Conservation (phyloP, 2,888 invertebrate species). For the Epinotia ramella region DNA sequence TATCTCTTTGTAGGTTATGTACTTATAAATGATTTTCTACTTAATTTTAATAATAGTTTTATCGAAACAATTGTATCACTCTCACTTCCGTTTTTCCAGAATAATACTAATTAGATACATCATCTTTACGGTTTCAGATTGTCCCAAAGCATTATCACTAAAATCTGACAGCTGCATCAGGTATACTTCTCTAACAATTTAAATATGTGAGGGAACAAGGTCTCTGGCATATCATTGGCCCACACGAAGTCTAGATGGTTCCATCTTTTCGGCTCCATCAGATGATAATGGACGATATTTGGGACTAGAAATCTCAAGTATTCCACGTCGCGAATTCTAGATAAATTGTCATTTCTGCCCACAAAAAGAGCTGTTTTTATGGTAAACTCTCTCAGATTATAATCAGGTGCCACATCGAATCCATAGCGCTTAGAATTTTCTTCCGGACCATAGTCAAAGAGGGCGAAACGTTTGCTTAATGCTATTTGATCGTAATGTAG, state of each 20-base stretch:
- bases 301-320: conserved; percentile 40
- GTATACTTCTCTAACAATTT: conserved; percentile 31
- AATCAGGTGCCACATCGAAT: conserved; percentile 49
- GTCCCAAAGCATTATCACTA: background rate
- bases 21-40: background rate
- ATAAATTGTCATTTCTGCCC: conserved; percentile 41
- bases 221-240: conserved; percentile 38
- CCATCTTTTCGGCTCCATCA: conserved; percentile 38
- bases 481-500: conserved; percentile 55
- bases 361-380: conserved; percentile 48
- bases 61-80: background rate
- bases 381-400: conserved; percentile 53
- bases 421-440: conserved; percentile 22
- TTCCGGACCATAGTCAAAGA: conserved; percentile 41
- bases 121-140: background rate
- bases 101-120: background rate
- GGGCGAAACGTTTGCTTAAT: conserved; percentile 48
- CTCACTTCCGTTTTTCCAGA: background rate
- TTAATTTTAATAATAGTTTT: background rate
- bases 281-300: conserved; percentile 43
- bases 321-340: conserved; percentile 43
- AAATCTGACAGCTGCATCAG: background rate
- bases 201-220: conserved; percentile 35
- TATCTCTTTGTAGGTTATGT: too few relatives aligned
- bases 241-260: conserved; percentile 46